phyloP scores from a whole-genome alignment of 2,797 vertebrate species.

The Leuciscus waleckii region DNA sequence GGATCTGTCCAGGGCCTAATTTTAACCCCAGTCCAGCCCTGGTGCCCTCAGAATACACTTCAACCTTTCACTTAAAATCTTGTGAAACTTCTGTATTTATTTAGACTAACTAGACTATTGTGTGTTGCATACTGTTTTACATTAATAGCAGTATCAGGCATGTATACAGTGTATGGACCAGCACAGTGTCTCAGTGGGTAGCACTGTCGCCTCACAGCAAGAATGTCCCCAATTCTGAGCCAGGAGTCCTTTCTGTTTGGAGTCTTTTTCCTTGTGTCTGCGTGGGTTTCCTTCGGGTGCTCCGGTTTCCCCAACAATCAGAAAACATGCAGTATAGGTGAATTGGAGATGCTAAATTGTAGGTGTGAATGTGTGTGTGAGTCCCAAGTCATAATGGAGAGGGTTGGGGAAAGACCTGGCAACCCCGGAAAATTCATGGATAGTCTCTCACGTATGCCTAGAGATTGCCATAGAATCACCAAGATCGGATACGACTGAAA shows the following conservation, averaged over 20 bases:
- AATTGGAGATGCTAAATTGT: background rate
- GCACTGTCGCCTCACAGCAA: no score
- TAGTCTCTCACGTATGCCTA: background rate
- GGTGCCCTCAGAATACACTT: background rate
- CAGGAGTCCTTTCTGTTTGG: no score
- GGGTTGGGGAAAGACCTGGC: background rate
- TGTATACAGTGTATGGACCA: background rate
- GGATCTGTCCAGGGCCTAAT: background rate
- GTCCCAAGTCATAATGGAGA: background rate
- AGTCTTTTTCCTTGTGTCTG: no score
- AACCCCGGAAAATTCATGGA: background rate
- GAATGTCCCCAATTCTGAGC: no score
- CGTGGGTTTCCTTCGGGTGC: no score
- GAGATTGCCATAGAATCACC: background rate
- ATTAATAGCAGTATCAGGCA: background rate
- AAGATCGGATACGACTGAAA: background rate
- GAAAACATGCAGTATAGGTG: no score
- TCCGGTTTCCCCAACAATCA: no score
- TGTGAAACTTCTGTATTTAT: background rate
- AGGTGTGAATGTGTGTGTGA: background rate
- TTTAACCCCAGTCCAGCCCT: background rate
- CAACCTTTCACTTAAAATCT: background rate
- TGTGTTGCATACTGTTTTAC: background rate
- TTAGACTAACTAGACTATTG: background rate
- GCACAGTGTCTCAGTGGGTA: background rate